These are phyloP conservation scores for Pseudochromis fuscus DNA, from an alignment of 2,797 vertebrate species.

Conservation along the genomic window DNA sequence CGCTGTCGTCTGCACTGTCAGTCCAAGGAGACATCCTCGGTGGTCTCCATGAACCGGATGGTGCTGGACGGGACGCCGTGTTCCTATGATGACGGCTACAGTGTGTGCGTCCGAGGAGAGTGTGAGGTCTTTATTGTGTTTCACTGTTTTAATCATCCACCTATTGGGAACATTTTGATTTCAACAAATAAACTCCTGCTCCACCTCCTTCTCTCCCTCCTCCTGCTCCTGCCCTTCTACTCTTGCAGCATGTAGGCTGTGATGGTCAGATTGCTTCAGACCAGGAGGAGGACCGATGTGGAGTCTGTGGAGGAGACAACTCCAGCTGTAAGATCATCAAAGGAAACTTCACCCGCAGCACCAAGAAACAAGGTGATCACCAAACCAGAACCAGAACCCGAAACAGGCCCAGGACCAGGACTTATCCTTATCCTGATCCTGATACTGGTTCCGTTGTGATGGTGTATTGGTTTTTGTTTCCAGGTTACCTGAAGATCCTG, in stretches of 20 bases:
- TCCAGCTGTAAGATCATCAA: constrained; percentile 94
- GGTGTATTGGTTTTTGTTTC: neutral
- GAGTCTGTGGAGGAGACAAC: constrained; percentile 95
- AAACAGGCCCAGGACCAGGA: neutral
- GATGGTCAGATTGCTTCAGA: constrained; percentile 95
- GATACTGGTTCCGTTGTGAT: neutral
- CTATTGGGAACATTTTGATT: too few relatives aligned
- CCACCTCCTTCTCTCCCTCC: neutral
- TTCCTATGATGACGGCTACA: constrained; percentile 93
- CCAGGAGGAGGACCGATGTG: constrained; percentile 94
- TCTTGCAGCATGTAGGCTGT: constrained; percentile 94
- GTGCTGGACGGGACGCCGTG: constrained; percentile 95
- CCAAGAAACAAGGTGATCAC: constrained; percentile 92
- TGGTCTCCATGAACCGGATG: constrained; percentile 94
- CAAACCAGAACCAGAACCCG: neutral
- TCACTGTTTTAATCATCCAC: neutral
- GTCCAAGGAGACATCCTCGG: constrained; percentile 89
- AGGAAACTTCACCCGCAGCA: constrained; percentile 92
- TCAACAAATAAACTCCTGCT: too few relatives aligned
- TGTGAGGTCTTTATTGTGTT: constrained; percentile 89
- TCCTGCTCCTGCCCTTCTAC: neutral
- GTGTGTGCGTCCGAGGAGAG: constrained; percentile 94
- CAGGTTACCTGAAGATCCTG: constrained; percentile 96
- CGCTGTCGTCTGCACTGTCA: constrained; percentile 93
- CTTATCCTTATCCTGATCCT: neutral